These are phyloP conservation scores for Thalassarche chlororhynchos DNA, from an alignment of 2,113 vertebrate genomes.

Conservation along the genomic window DNA sequence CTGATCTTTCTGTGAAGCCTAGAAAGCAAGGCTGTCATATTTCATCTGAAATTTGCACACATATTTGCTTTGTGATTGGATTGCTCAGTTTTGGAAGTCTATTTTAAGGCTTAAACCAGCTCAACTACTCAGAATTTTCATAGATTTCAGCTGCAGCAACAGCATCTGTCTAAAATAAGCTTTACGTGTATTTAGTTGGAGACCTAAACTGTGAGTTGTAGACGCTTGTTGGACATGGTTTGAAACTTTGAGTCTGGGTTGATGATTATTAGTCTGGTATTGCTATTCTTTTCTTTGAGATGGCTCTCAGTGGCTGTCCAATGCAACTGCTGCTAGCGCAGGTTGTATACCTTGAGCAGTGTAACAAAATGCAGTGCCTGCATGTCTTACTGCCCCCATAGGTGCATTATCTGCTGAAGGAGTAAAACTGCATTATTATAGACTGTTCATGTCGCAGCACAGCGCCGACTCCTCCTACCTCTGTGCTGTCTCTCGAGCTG, in stretches of 20 bases:
- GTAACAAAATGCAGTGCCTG: not conserved
- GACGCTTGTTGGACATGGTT: not conserved
- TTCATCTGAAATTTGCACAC: not conserved
- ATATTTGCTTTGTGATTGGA: not conserved
- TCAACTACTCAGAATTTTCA: not conserved
- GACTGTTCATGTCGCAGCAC: not conserved
- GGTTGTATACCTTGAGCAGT: not conserved
- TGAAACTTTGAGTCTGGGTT: not conserved
- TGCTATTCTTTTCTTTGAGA: not conserved
- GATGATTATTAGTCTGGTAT: not conserved
- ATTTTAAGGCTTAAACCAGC: not conserved
- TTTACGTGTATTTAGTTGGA: not conserved
- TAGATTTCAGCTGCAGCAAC: not conserved
- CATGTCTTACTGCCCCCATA: too few species aligned
- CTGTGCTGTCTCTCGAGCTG: not conserved
- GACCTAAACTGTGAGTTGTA: not conserved
- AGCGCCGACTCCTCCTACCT: not conserved
- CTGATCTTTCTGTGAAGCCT: not conserved
- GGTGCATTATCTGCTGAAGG: not conserved
- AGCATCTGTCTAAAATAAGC: not conserved
- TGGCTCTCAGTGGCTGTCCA: not conserved
- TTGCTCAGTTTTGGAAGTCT: not conserved
- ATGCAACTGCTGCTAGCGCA: rapidly evolving
- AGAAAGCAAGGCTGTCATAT: not conserved
- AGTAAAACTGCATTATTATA: not conserved